Percentiles rank a stretch among this genome's conserved stretches.
phyloP scores from a whole-genome alignment of 2,888 invertebrate genomes.

The Nomada flava region DNA sequence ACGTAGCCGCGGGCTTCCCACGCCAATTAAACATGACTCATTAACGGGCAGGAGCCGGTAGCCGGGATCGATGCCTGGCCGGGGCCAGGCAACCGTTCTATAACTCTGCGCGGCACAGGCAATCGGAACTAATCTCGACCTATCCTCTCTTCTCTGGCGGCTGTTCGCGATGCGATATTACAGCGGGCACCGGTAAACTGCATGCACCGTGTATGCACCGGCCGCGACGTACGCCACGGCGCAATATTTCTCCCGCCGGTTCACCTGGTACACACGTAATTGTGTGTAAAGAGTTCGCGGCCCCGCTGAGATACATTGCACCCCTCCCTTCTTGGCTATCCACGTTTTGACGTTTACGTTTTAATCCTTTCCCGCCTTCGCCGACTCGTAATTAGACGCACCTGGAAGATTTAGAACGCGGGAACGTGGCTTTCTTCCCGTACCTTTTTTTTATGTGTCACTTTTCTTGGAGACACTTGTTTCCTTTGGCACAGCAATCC shows the following conservation, averaged over 20 bases:
- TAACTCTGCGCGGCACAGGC: constrained; percentile 75
- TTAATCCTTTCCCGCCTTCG: constrained; percentile 28
- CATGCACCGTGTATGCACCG: constrained; percentile 38
- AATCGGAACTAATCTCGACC: constrained; percentile 82
- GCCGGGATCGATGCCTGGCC: constrained; percentile 80
- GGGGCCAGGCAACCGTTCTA: constrained; percentile 72
- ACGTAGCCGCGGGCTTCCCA: constrained; percentile 82
- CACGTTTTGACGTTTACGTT: constrained; percentile 56
- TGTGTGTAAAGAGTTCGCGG: constrained; percentile 54
- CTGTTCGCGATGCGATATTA: constrained; percentile 72
- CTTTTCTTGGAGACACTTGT: not conserved
- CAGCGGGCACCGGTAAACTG: constrained; percentile 60
- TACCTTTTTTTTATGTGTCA: not conserved
- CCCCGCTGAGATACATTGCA: constrained; percentile 29
- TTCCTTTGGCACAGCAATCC: no score
- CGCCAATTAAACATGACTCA: constrained; percentile 85
- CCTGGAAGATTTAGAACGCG: constrained; percentile 27
- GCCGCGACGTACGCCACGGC: constrained; percentile 39
- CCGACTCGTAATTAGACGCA: constrained; percentile 33
- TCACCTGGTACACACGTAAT: constrained; percentile 57
- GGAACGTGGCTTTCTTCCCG: constrained; percentile 7
- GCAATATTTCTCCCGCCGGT: constrained; percentile 62
- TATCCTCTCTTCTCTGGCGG: constrained; percentile 66
- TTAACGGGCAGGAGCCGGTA: constrained; percentile 82
- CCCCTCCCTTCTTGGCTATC: constrained; percentile 2